Conservation (phyloP, 2,113 vertebrate species). For the Callorhinus ursinus region DNA sequence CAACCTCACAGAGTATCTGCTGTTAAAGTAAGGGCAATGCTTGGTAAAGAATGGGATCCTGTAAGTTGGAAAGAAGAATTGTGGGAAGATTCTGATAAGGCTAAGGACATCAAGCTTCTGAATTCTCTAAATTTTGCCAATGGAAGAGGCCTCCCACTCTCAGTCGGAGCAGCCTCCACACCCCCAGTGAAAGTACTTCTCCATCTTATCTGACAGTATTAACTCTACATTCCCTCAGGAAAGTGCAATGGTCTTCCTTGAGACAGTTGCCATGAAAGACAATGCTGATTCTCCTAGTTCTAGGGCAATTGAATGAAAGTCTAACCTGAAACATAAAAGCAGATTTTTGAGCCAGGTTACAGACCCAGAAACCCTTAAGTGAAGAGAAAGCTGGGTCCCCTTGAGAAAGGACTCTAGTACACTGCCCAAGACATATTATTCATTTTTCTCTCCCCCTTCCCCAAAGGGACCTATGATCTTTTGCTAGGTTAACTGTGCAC, state of each 20-base stretch:
- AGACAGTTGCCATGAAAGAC: background rate
- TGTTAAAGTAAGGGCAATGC: background rate
- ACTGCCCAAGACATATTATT: background rate
- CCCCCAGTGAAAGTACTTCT: background rate
- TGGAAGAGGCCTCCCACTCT: background rate
- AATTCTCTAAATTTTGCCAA: background rate
- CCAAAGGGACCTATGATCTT: background rate
- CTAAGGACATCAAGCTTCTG: background rate
- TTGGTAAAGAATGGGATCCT: background rate
- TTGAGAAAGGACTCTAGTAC: background rate
- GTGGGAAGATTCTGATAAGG: background rate
- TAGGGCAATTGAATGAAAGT: background rate
- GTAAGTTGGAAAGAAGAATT: background rate
- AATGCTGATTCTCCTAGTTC: background rate
- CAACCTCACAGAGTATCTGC: background rate
- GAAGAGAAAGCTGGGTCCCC: fast-evolving
- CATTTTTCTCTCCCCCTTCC: background rate
- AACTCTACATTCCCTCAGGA: background rate
- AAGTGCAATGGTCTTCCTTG: background rate
- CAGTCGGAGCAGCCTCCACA: background rate
- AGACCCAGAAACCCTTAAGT: background rate
- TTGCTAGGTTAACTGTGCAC: background rate
- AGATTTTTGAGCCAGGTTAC: background rate
- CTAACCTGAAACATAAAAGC: background rate
- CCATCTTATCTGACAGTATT: background rate